Evolutionary conservation across 2,888 invertebrate genomes (phyloP).

Genomic region (Penaeus monodon): DNA sequence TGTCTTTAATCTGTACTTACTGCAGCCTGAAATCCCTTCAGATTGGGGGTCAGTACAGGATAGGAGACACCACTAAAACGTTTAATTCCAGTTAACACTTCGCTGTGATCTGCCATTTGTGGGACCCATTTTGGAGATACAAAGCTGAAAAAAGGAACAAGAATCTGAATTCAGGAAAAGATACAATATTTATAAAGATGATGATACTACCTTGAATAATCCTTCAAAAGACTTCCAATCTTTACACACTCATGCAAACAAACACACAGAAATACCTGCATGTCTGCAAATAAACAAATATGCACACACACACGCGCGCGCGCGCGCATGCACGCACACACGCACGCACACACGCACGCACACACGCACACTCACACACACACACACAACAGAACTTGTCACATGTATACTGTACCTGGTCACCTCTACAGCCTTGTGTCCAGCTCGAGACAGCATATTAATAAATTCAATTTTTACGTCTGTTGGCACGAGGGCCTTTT

Average conservation of each 20-base stretch:
- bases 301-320: too few relatives aligned
- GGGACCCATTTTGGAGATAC: constrained; percentile 99
- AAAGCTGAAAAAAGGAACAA: constrained; percentile 70
- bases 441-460: constrained; percentile 85
- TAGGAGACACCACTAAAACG: constrained; percentile 82
- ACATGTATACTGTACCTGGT: constrained; percentile 57
- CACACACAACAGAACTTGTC: too few relatives aligned
- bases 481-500: constrained; percentile 85
- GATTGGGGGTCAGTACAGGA: constrained; percentile 93
- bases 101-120: constrained; percentile 92
- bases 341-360: too few relatives aligned
- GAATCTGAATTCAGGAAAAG: too few relatives aligned
- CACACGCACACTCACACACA: too few relatives aligned
- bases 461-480: constrained; percentile 91
- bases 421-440: constrained; percentile 70
- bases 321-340: too few relatives aligned
- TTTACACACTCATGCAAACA: too few relatives aligned
- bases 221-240: too few relatives aligned
- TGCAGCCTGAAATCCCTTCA: constrained; percentile 88
- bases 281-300: too few relatives aligned
- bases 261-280: too few relatives aligned
- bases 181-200: neutral
- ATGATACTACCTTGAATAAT: too few relatives aligned
- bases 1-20: constrained; percentile 73
- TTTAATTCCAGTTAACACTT: constrained; percentile 81